Evolutionary conservation across 2,888 invertebrate species (phyloP), one percentile per base, ranked within the genome.

Genomic region (Parascotia fuliginaria): DNA sequence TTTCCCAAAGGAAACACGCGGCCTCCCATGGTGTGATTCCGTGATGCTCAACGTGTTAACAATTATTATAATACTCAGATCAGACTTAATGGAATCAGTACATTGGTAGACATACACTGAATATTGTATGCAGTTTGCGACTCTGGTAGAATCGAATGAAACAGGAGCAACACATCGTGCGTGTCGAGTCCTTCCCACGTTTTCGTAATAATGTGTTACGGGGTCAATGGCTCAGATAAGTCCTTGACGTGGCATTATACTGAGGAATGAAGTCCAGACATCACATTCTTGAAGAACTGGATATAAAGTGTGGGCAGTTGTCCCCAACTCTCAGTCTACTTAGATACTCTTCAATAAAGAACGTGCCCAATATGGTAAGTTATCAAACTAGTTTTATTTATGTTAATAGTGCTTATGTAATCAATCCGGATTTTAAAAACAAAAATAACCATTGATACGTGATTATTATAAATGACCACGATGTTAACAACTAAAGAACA

Each of bases 231-330:
- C 86, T 70, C 69, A 50, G 52, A 69, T 62, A 68, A 71, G 80
- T 83, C 83, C 85, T 85, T 81, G 79, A 68, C 66, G 77, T 73
- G 64, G 75, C 76, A 79, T 81, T 82, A 77, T 83, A 78, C 75
- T 74, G 75, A 82, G 87, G 88, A 89, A 91, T 89, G 88, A 91
- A 81, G 89, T 88, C 89, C 87, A 82, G 88, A 81, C 77, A 73
- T 87, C 77, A 79, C 81, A 87, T 87, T 87, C 85, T 87, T 81
- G 77, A 79, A 64, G 76, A 85, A 87, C 89, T 88, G 84, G 89
- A 90, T 89, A 90, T 90, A 91, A 83, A 82, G 81, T 84, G 88
- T 88, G 73, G 79, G 70, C 81, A 75, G 79, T 70, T 73, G 81
- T 76, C 75, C 69, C 64, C 68, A 70, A 70, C 62, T 72, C 81